Conservation (phyloP, 2,797 vertebrate genomes). For the Chaetodon trifasciatus region DNA sequence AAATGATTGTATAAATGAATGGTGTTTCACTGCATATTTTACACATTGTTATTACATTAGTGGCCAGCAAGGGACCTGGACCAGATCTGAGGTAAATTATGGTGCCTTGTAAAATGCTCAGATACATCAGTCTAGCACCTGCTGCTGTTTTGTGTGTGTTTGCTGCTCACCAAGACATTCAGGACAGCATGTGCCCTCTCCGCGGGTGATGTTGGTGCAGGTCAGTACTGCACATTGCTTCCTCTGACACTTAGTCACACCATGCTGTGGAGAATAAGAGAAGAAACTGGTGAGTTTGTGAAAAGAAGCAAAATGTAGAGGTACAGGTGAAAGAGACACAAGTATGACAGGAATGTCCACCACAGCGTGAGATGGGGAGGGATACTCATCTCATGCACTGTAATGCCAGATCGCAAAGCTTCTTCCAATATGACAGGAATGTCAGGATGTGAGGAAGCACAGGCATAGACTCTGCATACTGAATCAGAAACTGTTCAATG, state of each 20-base stretch:
- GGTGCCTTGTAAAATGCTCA: background rate
- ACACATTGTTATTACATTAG: background rate
- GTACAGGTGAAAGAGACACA: background rate
- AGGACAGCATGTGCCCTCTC: slow-evolving; percentile 90
- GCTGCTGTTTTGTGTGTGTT: background rate
- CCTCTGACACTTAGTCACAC: slow-evolving; percentile 94
- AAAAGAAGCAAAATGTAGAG: background rate
- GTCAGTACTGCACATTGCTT: slow-evolving; percentile 89
- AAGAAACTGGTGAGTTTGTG: background rate
- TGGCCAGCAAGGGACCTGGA: background rate
- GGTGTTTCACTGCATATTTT: background rate
- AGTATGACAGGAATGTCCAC: background rate
- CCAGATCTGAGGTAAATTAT: no score
- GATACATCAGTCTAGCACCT: background rate
- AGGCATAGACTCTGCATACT: background rate
- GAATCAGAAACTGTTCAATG: background rate
- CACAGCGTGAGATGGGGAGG: background rate
- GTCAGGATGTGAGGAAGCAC: background rate
- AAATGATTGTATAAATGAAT: background rate
- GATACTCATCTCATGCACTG: background rate
- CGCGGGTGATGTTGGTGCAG: slow-evolving; percentile 84
- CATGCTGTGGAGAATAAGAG: slow-evolving; percentile 84
- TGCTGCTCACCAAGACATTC: slow-evolving; percentile 89
- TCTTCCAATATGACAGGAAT: background rate
- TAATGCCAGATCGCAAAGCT: background rate